Percentiles rank a stretch among this genome's conserved stretches.
These are phyloP conservation scores for Oxygymnocypris stewartii DNA, from an alignment of 2,113 vertebrate species.

Conservation along the genomic window DNA sequence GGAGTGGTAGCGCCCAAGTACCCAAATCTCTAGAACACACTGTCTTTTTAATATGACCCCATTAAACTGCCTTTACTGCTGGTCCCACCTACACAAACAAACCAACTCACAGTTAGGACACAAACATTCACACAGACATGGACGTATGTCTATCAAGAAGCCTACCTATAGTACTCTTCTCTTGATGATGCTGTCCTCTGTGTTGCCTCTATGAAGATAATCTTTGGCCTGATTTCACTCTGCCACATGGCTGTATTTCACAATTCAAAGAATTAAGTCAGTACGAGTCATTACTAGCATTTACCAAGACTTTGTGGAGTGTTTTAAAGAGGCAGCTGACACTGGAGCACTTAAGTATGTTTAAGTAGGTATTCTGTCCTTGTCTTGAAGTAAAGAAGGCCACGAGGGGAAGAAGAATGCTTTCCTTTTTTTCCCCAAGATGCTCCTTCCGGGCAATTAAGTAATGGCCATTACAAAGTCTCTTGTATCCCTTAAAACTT, in stretches of 20 bases:
- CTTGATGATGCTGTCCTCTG: not conserved
- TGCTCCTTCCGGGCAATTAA: not conserved
- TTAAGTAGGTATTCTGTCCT: constrained; percentile 37
- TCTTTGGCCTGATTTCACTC: not conserved
- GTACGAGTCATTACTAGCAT: constrained; percentile 31
- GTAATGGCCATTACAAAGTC: constrained; percentile 10
- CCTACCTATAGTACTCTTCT: not conserved
- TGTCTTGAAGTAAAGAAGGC: constrained; percentile 23
- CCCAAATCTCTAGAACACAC: constrained; percentile 35
- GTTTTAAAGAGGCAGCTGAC: constrained; percentile 33
- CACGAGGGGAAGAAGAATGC: not conserved
- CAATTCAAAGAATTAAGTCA: constrained; percentile 39
- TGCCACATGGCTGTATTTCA: not conserved
- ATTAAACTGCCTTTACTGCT: constrained; percentile 40
- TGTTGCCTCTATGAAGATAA: not conserved
- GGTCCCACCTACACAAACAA: constrained; percentile 30
- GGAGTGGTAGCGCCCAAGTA: constrained; percentile 28
- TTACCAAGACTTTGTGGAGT: constrained; percentile 43
- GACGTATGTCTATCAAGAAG: not conserved
- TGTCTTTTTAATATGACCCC: constrained; percentile 40
- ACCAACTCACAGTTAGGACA: not conserved
- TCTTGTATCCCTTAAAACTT: not conserved
- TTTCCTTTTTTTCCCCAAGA: not conserved
- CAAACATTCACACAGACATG: not conserved
- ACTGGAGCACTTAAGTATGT: constrained; percentile 31